Evolutionary conservation across 2,113 vertebrate genomes (phyloP), one percentile per base, ranked within the genome.

Genomic region (Corythoichthys intestinalis): DNA sequence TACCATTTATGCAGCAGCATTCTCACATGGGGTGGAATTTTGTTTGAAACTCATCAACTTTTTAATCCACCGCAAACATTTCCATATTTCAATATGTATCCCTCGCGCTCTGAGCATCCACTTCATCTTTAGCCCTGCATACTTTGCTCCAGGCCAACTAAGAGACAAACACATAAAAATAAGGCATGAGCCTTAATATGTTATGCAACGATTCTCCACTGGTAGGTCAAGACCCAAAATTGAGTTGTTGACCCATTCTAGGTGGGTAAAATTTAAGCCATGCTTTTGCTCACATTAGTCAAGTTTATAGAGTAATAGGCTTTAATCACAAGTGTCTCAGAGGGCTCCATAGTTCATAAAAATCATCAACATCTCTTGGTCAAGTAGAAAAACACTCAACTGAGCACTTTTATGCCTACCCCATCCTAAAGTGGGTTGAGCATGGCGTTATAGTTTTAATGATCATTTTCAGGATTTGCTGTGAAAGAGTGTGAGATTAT

Each of bases 41-140:
- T 78, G 80, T 85, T 89, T 89, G 83, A 85, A 87, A 90, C 87
- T 87, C 86, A 89, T 89, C 79, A 85, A 79, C 85, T 82, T 90
- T 89, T 87, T 37, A 87, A 90, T 88, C 87, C 76, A 62, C 76
- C 75, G 68, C 73, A 65, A 80, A 74, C 67, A 89, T 91, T 87
- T 85, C 80, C 87, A 87, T 89, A 88, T 88, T 86, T 88, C 84
- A 84, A 88, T 88, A 86, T 91, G 88, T 89, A 85, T 89, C 80
- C 76, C 57, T 65, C 65, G 69, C 35, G 67, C 84, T 85, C 41
- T 61, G 54, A 85, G 82, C 83, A 80, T 81, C 72, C 81, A 79
- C 84, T 81, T 74, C 71, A 62, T 72, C 59, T 84, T 61, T 7
- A 41, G 44, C 60, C 74, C 84, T 85, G 82, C 34, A 82, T 82